Evolutionary conservation across 2,113 vertebrate genomes (phyloP).

Genomic region (Tor tambroides): DNA sequence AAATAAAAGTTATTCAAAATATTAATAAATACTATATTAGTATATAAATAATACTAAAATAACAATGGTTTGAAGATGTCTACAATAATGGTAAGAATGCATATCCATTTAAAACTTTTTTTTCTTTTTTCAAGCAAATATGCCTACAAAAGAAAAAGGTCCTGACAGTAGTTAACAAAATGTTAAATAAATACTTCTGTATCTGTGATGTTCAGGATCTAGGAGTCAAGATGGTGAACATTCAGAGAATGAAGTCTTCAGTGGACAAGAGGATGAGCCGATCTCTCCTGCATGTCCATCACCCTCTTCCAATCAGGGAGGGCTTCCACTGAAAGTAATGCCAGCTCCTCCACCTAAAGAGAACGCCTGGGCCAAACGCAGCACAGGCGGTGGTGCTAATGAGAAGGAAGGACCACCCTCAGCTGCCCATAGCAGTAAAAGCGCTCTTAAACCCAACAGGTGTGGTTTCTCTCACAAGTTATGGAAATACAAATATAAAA

Average conservation of each 20-base stretch:
- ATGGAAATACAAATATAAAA: background rate
- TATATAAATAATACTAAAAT: background rate
- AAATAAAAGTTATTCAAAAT: background rate
- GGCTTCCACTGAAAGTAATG: constrained; percentile 89
- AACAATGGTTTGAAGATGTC: background rate
- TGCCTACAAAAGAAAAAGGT: background rate
- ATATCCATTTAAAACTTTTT: no score
- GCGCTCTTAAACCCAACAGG: constrained; percentile 67
- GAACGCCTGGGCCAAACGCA: constrained; percentile 93
- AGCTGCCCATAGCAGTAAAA: constrained; percentile 62
- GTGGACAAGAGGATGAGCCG: constrained; percentile 82
- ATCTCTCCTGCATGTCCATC: constrained; percentile 77
- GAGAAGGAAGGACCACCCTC: constrained; percentile 66
- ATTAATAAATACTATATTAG: background rate
- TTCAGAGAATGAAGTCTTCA: constrained; percentile 87
- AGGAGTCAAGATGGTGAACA: constrained; percentile 89
- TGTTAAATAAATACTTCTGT: background rate
- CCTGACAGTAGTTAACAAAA: background rate
- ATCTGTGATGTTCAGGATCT: constrained; percentile 71
- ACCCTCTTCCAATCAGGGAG: constrained; percentile 77
- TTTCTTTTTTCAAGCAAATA: no score
- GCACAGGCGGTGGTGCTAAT: constrained; percentile 70
- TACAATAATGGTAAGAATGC: background rate
- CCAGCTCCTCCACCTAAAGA: constrained; percentile 96
- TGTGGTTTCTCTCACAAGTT: constrained; percentile 40